Percentiles rank a stretch among this genome's conserved stretches.
Conservation (phyloP, 2,797 vertebrate species). For the Mastacembelus armatus region DNA sequence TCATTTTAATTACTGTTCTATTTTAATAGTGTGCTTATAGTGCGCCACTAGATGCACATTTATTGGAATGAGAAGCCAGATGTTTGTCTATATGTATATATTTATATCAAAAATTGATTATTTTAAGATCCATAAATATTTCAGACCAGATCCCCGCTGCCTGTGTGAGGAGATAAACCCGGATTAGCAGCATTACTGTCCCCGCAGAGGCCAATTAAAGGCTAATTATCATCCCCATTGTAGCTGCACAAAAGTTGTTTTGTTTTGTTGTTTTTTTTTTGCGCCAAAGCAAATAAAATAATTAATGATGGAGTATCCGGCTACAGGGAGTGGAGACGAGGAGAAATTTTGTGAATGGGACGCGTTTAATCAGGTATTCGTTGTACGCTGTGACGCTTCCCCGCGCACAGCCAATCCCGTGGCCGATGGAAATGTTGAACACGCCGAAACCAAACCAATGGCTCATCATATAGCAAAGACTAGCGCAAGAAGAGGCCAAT, state of each 20-base stretch:
- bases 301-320: conserved; percentile 56
- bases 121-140: conserved; percentile 23
- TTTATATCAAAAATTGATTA: conserved; percentile 6
- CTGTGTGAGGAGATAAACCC: conserved; percentile 22
- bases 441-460: conserved; percentile 87
- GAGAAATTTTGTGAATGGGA: conserved; percentile 95
- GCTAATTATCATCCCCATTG: conserved; percentile 30
- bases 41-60: not conserved
- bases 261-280: too few species aligned
- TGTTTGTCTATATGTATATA: not conserved
- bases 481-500: conserved; percentile 91
- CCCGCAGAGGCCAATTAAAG: conserved; percentile 40
- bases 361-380: conserved; percentile 87
- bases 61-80: not conserved
- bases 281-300: conserved; percentile 50
- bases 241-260: conserved; percentile 25
- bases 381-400: conserved; percentile 83
- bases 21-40: not conserved
- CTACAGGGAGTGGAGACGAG: conserved; percentile 64
- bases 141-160: conserved; percentile 13
- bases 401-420: conserved; percentile 81
- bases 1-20: not conserved
- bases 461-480: conserved; percentile 81
- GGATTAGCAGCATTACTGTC: conserved; percentile 29
- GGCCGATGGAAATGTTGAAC: conserved; percentile 84